Evolutionary conservation across 30 jellyfish, hydroid and myxozoan species (phyloP).

Genomic region (Pelagia noctiluca): DNA sequence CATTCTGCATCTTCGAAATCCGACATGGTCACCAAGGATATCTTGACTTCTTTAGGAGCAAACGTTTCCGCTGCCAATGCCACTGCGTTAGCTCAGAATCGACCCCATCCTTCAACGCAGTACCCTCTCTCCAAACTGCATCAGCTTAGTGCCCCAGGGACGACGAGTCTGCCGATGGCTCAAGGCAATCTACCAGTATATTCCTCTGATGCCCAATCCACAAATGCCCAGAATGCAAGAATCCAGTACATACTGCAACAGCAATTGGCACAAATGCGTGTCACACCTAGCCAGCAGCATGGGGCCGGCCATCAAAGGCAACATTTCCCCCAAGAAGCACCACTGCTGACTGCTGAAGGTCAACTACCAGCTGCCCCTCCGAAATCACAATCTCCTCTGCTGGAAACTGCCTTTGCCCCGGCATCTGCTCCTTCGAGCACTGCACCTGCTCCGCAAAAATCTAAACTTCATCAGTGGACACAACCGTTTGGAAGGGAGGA

Average conservation of each 20-base stretch:
- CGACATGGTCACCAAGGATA: slow-evolving; percentile 18
- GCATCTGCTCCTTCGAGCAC: slow-evolving; percentile 28
- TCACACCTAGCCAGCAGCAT: background rate
- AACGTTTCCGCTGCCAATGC: background rate
- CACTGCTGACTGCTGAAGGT: slow-evolving; percentile 8
- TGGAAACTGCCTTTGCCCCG: slow-evolving; percentile 36
- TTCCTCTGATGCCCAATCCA: slow-evolving; percentile 19
- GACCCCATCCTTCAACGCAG: background rate
- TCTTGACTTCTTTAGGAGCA: slow-evolving; percentile 14
- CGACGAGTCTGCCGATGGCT: slow-evolving; percentile 17
- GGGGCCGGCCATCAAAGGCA: slow-evolving; percentile 3
- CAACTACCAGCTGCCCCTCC: slow-evolving; percentile 32
- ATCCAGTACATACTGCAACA: slow-evolving; percentile 57
- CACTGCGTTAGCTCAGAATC: background rate
- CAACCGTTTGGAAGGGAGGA: slow-evolving; percentile 66
- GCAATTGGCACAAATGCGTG: slow-evolving; percentile 34
- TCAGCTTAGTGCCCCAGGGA: background rate
- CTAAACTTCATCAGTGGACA: slow-evolving; percentile 91
- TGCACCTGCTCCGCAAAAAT: slow-evolving; percentile 79
- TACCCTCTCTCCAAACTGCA: background rate
- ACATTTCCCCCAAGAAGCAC: slow-evolving; percentile 30
- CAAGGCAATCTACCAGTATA: slow-evolving; percentile 10
- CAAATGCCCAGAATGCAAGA: slow-evolving; percentile 36
- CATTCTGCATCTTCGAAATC: slow-evolving; percentile 4
- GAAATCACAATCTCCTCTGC: background rate